These are phyloP conservation scores for Saccostrea cuccullata DNA, from an alignment of 1,140 invertebrate species.

Conservation along the genomic window DNA sequence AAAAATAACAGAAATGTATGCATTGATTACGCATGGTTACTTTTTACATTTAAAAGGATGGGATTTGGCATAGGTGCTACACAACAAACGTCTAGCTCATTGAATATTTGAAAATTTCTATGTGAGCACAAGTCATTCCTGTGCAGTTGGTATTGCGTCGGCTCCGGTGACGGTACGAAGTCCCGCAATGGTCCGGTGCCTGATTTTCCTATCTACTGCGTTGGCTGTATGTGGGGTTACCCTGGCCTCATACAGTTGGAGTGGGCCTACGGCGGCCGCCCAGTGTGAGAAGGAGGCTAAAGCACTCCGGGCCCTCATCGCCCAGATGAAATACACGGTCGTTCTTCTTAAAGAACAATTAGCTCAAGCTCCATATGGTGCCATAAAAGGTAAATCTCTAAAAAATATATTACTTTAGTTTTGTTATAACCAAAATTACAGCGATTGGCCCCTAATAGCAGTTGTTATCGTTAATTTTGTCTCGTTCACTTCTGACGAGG, in stretches of 20 bases:
- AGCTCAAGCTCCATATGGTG: background rate
- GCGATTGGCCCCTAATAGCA: too few species aligned
- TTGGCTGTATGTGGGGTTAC: background rate
- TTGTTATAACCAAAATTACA: too few species aligned
- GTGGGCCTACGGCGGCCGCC: background rate
- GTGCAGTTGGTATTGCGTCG: background rate
- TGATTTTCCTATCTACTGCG: background rate
- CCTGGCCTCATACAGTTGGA: background rate
- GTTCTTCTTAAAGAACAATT: background rate
- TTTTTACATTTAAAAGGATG: background rate
- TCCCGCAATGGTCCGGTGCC: background rate
- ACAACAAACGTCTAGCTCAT: background rate
- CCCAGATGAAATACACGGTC: background rate
- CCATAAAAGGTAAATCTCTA: background rate
- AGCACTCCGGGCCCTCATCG: background rate
- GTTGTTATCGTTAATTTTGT: too few species aligned
- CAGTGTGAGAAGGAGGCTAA: background rate
- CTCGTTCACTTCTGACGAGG: too few species aligned
- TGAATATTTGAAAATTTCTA: background rate
- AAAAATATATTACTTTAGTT: too few species aligned
- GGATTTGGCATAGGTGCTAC: background rate
- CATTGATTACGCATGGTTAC: background rate
- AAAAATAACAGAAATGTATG: background rate
- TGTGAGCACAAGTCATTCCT: background rate
- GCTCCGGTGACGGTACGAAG: background rate